Percentiles rank a stretch among this genome's conserved stretches.
Evolutionary conservation across 2,113 vertebrate genomes (phyloP).

Genomic region (Oreochromis aureus): DNA sequence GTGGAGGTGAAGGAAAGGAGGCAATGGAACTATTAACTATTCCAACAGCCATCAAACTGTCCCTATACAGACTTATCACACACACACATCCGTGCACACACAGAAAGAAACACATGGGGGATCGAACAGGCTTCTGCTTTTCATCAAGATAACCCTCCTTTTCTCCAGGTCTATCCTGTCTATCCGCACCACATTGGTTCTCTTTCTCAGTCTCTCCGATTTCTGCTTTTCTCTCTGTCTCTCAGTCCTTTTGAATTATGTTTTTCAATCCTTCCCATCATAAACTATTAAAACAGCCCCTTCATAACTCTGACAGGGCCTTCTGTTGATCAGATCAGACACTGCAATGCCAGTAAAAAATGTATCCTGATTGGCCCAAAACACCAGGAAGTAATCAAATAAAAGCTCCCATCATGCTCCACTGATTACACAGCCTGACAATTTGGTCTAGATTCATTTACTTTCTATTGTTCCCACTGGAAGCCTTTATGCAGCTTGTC

Average conservation of each 20-base stretch:
- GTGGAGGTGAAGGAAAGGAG: constrained; percentile 28
- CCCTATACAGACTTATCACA: constrained; percentile 22
- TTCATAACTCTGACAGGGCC: neutral
- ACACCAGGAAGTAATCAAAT: constrained; percentile 56
- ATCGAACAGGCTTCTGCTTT: constrained; percentile 43
- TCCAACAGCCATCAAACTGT: constrained; percentile 42
- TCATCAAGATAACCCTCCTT: constrained; percentile 44
- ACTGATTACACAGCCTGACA: constrained; percentile 47
- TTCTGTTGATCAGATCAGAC: constrained; percentile 17
- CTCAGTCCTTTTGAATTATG: neutral
- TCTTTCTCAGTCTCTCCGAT: neutral
- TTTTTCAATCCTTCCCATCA: constrained; percentile 11
- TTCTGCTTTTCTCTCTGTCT: neutral
- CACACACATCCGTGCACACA: neutral
- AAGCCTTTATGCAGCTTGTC: constrained; percentile 11
- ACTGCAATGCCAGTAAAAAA: constrained; percentile 3
- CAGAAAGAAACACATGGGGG: neutral
- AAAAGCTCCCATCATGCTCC: constrained; percentile 40
- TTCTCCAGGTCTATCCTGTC: neutral
- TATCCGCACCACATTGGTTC: neutral
- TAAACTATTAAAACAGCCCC: neutral
- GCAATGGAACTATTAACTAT: constrained; percentile 17
- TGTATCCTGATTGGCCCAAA: constrained; percentile 34
- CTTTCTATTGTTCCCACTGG: constrained; percentile 29
- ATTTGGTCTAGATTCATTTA: constrained; percentile 4